Percentiles rank a stretch among this genome's conserved stretches.
These are phyloP conservation scores for Porites lobata DNA, from an alignment of 92 coral and sea anemone genomes.

Conservation along the genomic window DNA sequence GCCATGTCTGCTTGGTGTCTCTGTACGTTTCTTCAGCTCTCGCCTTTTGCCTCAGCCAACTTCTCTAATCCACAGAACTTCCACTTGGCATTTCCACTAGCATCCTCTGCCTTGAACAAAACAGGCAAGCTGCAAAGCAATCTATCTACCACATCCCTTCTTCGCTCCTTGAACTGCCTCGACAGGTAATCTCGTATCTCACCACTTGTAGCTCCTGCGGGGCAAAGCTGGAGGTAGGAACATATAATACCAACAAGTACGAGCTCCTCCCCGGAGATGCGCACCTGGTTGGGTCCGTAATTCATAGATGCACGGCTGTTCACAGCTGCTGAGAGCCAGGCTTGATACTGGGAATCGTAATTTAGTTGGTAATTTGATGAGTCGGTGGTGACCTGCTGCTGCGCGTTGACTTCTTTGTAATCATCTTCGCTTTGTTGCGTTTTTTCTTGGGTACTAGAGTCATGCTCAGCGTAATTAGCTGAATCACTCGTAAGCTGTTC, in stretches of 20 bases:
- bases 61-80: slow-evolving; percentile 77
- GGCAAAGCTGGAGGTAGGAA: slow-evolving; percentile 86
- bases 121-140: slow-evolving; percentile 77
- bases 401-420: slow-evolving; percentile 1
- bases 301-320: slow-evolving; percentile 4
- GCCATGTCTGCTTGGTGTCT: too few relatives aligned
- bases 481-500: background rate
- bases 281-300: slow-evolving; percentile 43
- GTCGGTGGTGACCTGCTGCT: background rate
- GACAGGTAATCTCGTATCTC: slow-evolving; percentile 74
- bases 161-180: slow-evolving; percentile 74
- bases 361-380: background rate
- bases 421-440: background rate
- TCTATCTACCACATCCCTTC: slow-evolving; percentile 64
- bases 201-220: slow-evolving; percentile 77
- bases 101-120: slow-evolving; percentile 69
- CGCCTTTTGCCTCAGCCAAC: slow-evolving; percentile 14
- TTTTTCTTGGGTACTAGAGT: background rate
- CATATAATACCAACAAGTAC: slow-evolving; percentile 83
- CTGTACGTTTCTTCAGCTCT: background rate
- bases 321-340: background rate
- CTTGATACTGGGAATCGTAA: slow-evolving; percentile 24
- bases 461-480: background rate
- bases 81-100: slow-evolving; percentile 76
- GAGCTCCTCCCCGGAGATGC: slow-evolving; percentile 80